Evolutionary conservation across 2,888 invertebrate species (phyloP).

Genomic region (Neoaliturus tenellus): DNA sequence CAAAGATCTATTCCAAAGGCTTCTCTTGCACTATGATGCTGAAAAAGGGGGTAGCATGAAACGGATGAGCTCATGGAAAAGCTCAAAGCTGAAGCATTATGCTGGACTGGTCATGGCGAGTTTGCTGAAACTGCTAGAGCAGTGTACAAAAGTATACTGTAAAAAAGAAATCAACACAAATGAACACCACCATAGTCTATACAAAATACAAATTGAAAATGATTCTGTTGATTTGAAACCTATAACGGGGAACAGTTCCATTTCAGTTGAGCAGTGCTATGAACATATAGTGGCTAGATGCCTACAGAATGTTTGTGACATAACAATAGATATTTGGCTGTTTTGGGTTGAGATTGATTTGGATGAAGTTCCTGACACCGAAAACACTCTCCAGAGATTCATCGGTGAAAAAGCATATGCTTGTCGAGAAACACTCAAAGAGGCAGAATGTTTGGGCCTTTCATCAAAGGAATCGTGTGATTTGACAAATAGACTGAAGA

Average conservation of each 20-base stretch:
- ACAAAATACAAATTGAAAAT: not conserved
- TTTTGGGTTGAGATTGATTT: slow-evolving; percentile 44
- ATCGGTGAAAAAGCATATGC: slow-evolving; percentile 51
- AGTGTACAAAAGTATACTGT: slow-evolving; percentile 21
- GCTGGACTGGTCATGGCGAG: slow-evolving; percentile 43
- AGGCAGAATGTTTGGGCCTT: slow-evolving; percentile 27
- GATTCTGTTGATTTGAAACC: not conserved
- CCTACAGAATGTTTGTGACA: not conserved
- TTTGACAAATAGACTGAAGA: slow-evolving; percentile 7
- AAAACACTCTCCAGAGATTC: slow-evolving; percentile 40
- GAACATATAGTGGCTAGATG: slow-evolving; percentile 47
- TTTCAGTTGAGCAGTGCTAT: slow-evolving; percentile 27
- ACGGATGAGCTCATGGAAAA: slow-evolving; percentile 8
- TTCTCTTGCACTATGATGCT: slow-evolving; percentile 33
- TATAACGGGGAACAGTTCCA: not conserved
- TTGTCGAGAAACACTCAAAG: slow-evolving; percentile 3
- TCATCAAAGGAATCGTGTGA: slow-evolving; percentile 20
- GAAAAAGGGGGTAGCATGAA: slow-evolving; percentile 18
- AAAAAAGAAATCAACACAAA: not conserved
- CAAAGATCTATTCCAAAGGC: slow-evolving; percentile 23
- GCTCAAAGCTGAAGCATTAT: slow-evolving; percentile 42
- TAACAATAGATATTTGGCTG: slow-evolving; percentile 42
- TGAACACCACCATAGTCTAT: not conserved
- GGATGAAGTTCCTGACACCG: slow-evolving; percentile 44
- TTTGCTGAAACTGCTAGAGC: slow-evolving; percentile 27